Base-by-base conservation (phyloP, 1,140 invertebrate species). In the Drosophila neocordata region DNA sequence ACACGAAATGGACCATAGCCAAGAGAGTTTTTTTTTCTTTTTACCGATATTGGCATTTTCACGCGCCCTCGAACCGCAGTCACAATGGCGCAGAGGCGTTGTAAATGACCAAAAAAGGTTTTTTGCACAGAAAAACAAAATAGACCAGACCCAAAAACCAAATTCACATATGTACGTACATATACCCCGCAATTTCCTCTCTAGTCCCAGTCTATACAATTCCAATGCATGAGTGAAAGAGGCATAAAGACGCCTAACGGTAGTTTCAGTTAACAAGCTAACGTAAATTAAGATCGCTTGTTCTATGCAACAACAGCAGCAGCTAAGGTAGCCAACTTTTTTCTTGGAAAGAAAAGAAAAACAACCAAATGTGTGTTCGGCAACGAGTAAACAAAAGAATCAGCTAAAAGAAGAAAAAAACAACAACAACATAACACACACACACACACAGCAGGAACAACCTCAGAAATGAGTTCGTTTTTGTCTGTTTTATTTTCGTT, bases 271-370 rank as follows among this genome's bases (percentile, higher is more conserved):
- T 87, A 87, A 87, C 82, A 82, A 88, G 83, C 83, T 79, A 88
- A 88, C 83, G 83, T 87, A 87, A 87, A 87, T 87, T 87, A 87
- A 88, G 83, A 88, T 88, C 83, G 84, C 83, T 88, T 88, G 79
- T 88, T 87, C 82, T 73, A 65, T 69, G 68, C 65, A 48, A 44
- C 66, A 37, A 44, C 73, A 63, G 69, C 65, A 65, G 56, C 41
- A 65, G 65, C 51, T 57, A 61, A 69, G 60, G 53, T 64, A 69
- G 52, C 62, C 77, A 66, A 57, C 62, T 64, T 64, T 31, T 72
- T 75, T 80, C 37, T 53, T 75, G 76, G 63, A 79, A 79, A 58
- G 31, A 75, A 81, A 81, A 62, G 22, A 15, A 41, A 41, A 75
- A 81, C 73, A 82, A 70, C 63, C 70, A 79, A 83, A 77, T 74